These are phyloP conservation scores for Pandemis heparana DNA, from an alignment of 2,888 invertebrate species.

Conservation along the genomic window DNA sequence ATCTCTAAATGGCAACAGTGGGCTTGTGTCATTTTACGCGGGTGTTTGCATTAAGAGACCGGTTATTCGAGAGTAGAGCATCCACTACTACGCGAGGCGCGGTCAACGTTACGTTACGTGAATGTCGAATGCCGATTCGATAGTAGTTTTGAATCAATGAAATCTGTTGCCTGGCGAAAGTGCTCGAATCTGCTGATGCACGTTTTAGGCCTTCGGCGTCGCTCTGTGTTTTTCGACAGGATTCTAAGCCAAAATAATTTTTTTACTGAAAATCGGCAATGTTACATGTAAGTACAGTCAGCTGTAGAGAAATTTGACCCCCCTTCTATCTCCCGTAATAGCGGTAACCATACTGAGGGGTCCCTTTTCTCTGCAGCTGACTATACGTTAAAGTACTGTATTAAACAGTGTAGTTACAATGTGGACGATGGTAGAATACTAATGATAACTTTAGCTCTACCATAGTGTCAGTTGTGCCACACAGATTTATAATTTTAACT, in stretches of 20 bases:
- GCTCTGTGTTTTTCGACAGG: background rate
- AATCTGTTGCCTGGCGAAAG: constrained; percentile 52
- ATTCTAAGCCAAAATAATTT: too few species aligned
- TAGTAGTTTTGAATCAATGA: constrained; percentile 53
- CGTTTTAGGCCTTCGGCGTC: constrained; percentile 21
- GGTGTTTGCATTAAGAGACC: constrained; percentile 51
- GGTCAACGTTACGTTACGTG: constrained; percentile 42
- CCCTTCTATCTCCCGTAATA: too few species aligned
- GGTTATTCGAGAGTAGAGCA: constrained; percentile 50
- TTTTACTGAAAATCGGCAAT: too few species aligned
- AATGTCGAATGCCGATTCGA: constrained; percentile 42
- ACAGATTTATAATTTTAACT: background rate
- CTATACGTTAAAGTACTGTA: background rate
- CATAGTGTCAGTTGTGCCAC: too few species aligned
- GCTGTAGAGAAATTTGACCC: too few species aligned
- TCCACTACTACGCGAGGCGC: constrained; percentile 48
- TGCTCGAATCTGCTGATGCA: constrained; percentile 42
- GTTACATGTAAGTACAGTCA: too few species aligned
- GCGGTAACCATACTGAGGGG: too few species aligned
- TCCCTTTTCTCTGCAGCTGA: too few species aligned
- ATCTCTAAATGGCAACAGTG: constrained; percentile 49
- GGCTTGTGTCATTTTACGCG: constrained; percentile 53
- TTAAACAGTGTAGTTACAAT: background rate
- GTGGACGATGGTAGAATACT: background rate
- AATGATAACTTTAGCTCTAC: background rate